These are phyloP conservation scores for Gastracanthus pulcherrimus DNA, from an alignment of 2,888 invertebrate genomes.

Conservation along the genomic window DNA sequence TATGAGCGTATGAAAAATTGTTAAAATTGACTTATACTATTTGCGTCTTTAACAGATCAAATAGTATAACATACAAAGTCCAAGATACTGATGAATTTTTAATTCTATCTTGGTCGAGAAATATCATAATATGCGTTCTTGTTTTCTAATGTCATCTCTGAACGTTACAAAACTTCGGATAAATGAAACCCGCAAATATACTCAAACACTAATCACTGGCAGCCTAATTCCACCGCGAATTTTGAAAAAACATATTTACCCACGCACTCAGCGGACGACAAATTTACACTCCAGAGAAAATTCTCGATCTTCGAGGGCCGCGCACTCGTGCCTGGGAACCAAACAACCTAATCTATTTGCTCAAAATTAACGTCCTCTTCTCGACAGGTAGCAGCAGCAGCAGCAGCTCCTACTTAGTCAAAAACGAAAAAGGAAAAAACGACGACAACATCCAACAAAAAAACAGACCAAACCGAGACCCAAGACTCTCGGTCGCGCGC, in stretches of 20 bases:
- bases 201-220: background rate
- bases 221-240: background rate
- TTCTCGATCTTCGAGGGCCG: background rate
- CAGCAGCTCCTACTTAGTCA: background rate
- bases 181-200: background rate
- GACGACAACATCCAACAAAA: background rate
- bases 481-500: no score
- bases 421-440: background rate
- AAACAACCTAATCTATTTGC: constrained; percentile 47
- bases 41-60: no score
- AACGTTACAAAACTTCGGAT: no score
- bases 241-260: background rate
- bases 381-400: constrained; percentile 6
- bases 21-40: no score
- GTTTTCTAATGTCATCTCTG: no score
- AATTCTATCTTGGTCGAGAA: no score
- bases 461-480: no score
- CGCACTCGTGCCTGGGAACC: no score
- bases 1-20: no score
- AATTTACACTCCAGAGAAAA: background rate
- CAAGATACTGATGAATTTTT: no score
- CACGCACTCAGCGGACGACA: background rate
- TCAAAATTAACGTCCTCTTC: constrained; percentile 32
- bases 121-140: no score
- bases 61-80: no score